Evolutionary conservation across 2,888 invertebrate species (phyloP).

Genomic region (Galerucella calmariensis): DNA sequence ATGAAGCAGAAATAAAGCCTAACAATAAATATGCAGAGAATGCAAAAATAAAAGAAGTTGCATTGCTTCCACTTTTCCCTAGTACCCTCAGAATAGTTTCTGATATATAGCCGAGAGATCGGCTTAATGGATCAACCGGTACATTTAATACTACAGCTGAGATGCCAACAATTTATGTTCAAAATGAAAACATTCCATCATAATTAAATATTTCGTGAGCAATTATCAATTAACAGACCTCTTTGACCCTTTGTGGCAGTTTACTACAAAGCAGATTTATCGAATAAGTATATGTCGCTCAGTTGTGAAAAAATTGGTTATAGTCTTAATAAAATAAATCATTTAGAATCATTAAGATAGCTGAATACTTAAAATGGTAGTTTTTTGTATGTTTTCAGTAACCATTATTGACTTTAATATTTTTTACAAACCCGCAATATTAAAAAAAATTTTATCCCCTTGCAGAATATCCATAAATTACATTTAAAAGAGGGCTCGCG

Average conservation of each 20-base stretch:
- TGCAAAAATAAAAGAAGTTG: neutral
- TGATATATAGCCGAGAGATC: too few relatives aligned
- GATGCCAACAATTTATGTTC: slow-evolving; percentile 8
- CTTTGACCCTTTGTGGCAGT: neutral
- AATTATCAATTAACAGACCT: neutral
- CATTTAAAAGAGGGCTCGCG: neutral
- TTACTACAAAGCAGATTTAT: neutral
- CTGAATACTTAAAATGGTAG: too few relatives aligned
- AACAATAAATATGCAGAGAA: neutral
- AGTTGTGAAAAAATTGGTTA: neutral
- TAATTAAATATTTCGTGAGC: slow-evolving; percentile 10
- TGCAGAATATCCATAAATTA: neutral
- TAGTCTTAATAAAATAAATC: too few relatives aligned
- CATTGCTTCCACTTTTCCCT: neutral
- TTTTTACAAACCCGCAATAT: neutral
- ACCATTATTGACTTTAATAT: neutral
- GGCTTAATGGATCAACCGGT: too few relatives aligned
- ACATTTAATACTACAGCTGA: neutral
- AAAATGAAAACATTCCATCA: slow-evolving; percentile 15
- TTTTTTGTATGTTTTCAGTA: neutral
- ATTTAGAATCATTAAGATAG: too few relatives aligned
- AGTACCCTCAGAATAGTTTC: neutral
- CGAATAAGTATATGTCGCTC: neutral
- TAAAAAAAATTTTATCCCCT: neutral
- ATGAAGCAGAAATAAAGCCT: neutral